phyloP scores from a whole-genome alignment of 2,888 invertebrate genomes.

The Sicus ferrugineus region DNA sequence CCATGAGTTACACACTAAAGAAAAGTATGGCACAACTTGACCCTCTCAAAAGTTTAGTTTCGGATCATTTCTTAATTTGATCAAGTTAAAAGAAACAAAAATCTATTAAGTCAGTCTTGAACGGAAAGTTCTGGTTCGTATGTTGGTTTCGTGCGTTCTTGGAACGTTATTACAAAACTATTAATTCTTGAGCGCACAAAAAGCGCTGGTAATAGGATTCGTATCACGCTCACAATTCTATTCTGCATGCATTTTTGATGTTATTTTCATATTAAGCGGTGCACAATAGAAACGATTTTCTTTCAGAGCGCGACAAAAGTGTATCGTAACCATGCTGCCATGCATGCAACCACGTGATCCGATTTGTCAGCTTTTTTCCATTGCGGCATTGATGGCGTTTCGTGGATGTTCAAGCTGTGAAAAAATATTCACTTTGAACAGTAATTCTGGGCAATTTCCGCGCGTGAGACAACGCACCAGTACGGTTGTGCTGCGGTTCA shows the following conservation, averaged over 20 bases:
- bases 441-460: constrained; percentile 23
- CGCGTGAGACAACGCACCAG: constrained; percentile 1
- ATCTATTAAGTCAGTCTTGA: too few species aligned
- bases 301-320: constrained; percentile 11
- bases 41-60: too few species aligned
- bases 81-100: too few species aligned
- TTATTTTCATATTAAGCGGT: constrained; percentile 26
- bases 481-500: too few species aligned
- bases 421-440: constrained; percentile 22
- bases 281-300: constrained; percentile 26
- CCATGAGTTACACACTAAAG: too few species aligned
- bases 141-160: background rate
- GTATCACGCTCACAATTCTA: constrained; percentile 1
- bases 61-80: too few species aligned
- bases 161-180: background rate
- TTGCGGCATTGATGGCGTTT: background rate
- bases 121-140: background rate
- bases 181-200: background rate
- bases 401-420: constrained; percentile 2
- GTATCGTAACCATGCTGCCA: constrained; percentile 1
- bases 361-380: background rate
- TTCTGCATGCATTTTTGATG: constrained; percentile 23
- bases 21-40: too few species aligned
- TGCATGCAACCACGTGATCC: constrained; percentile 22
- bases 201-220: background rate